Base-by-base conservation (phyloP, 2,113 vertebrate genomes). In the Hirundichthys speculiger region DNA sequence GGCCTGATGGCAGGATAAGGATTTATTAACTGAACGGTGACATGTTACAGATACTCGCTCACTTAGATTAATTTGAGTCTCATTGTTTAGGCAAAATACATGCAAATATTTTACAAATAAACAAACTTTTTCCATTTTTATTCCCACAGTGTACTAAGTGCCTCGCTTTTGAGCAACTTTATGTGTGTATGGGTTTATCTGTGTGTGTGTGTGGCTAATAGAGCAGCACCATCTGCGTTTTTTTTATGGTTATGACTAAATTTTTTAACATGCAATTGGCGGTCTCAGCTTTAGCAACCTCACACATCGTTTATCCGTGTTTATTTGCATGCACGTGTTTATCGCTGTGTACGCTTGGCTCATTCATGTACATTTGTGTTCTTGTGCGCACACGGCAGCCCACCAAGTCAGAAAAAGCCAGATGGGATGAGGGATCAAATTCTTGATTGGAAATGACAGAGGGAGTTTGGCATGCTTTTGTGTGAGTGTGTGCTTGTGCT, bases 371-470 rank as follows among this genome's bases (percentile, higher is more conserved):
- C 4, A 19, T 19, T 52, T 55, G 53, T 47, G 56, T 73, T 77
- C 22, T 51, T 66, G 10, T 79, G 41, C 64, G 68, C 40, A 27
- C 20, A 4, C 69, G 60, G 47, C 34, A 66, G 73, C 84, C 87
- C 86, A 87, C 89, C 79, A 70, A 84, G 72, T 79, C 80, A 75
- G 85, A 71, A 67, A 22, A 62, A 73, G 73, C 67, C 87, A 90
- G 87, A 90, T 90, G 89, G 89, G 65, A 75, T 58, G 65, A 77
- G 73, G 84, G 86, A 90, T 90, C 86, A 69, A 76, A 80, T 90
- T 89, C 84, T 89, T 87, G 75, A 88, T 86, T 86, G 80, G 83
- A 86, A 89, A 88, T 82, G 82, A 86, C 51, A 38, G 59, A 55
- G 46, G 38, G 52, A 58, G 74, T 49, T 34, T 69, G 64, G 47